Base-by-base conservation (phyloP, 2,797 vertebrate species). In the Melanotaenia boesemani region DNA sequence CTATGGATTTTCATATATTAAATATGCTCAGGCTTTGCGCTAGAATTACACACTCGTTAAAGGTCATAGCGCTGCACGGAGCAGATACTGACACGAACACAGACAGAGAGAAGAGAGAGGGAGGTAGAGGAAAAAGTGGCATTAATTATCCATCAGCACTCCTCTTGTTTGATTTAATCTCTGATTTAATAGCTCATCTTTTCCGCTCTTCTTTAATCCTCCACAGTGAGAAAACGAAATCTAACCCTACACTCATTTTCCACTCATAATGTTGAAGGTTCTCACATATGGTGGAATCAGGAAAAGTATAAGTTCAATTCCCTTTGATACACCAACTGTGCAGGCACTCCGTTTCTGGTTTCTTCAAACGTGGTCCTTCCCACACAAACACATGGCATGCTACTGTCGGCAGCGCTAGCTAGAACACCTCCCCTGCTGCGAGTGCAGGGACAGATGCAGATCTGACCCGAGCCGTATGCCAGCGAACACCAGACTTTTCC, bases 1-100 rank as follows among this genome's bases (percentile, higher is more conserved):
- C 61, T 85, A 90, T 89, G 81, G 89, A 92, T 89, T 90, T 89
- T 90, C 80, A 81, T 87, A 86, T 73, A 82, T 81, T 82, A 65
- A 46, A 86, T 76, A 67, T 83, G 72, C 77, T 71, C 64, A 67
- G 64, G 63, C 39, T 34, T 34, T 4, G 30, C 22, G 71, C 81
- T 91, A 76, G 79, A 90, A 86, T 89, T 88, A 87, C 90, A 83
- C 65, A 52, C 72, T 72, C 6, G 12, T 37, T 79, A 83, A 91
- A 92, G 91, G 87, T 90, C 90, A 89, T 7, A 28, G 69, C 8
- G 2, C 74, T 69, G 76, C 73, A 78, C 15, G 22, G 62, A 75
- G 84, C 71, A 84, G 82, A 88, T 66, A 86, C 69, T 58, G 63
- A 77, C 66, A 79, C 32, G 5, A 76, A 80, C 82, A 66, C 61